These are phyloP conservation scores for Burhinus oedicnemus DNA, from an alignment of 2,113 vertebrate species.

Conservation along the genomic window DNA sequence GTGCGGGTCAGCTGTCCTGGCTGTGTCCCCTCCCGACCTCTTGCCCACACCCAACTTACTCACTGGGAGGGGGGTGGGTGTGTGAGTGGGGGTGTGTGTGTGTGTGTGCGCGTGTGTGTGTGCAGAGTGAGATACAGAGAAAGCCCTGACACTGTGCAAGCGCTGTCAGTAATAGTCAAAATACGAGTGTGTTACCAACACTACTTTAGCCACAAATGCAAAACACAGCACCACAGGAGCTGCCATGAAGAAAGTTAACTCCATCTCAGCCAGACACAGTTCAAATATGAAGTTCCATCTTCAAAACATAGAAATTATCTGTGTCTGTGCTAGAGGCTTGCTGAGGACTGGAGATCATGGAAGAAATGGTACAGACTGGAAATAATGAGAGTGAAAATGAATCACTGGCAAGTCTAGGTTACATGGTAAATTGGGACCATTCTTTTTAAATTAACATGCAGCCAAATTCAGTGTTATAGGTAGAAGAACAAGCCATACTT, in stretches of 20 bases:
- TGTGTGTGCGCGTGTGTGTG: background rate
- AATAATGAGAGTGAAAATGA: background rate
- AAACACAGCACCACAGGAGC: background rate
- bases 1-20: background rate
- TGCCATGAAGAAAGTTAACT: background rate
- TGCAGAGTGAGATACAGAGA: background rate
- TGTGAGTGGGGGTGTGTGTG: no score
- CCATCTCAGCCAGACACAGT: background rate
- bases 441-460: background rate
- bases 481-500: background rate
- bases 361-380: background rate
- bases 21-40: background rate
- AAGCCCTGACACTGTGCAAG: background rate
- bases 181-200: background rate
- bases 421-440: background rate
- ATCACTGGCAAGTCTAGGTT: background rate
- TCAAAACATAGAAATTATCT: background rate
- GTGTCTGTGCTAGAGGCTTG: background rate
- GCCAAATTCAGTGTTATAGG: background rate
- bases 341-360: background rate
- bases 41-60: background rate
- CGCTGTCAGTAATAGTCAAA: background rate
- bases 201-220: background rate
- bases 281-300: background rate
- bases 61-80: background rate